Base-by-base conservation (phyloP, 2,888 invertebrate species). In the Spatulosminthurus flaviceps region DNA sequence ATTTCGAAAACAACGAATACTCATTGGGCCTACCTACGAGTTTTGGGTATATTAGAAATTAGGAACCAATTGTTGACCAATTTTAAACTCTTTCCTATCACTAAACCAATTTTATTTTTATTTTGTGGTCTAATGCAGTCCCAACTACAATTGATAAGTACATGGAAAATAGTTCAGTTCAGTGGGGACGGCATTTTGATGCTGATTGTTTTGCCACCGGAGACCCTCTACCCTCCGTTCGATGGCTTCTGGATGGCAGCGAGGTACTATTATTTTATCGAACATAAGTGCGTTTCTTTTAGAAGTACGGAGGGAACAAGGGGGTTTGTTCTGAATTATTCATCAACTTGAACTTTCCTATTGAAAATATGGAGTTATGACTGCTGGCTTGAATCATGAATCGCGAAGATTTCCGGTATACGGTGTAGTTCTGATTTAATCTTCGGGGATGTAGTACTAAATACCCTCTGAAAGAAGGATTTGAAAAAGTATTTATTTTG, bases 101-200 rank as follows among this genome's bases (percentile, higher is more conserved):
- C 13, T 41, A 61, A 61, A 21, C 22, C 19, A 7, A 5, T 26
- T 11, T 66, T 66, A 66, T 67, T 22, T 28, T 28, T 28, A 22
- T 26, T 9, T 5, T 28, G 16, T 26, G 26, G 11, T 67, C 28
- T 67, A 13, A 13, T 70, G n/a, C 70, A 85, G 85, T 84, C 77
- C 84, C 85, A 19, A 83, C 82, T 19, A 74, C 67, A 2, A 81
- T 85, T 42, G 82, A 80, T 34, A 84, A 85, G 34, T 83, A 83
- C 61, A 83, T 82, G 0, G 80, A 82, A 9, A 84, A 84, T 42
- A 84, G 84, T 66, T 83, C 84, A 11, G 84, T 83, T 4, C 81
- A 81, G 13, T 84, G 84, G 84, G 85, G 85, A 28, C 79, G 74
- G 60, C 77, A 83, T 76, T 85, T 84, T 81, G 85, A 85, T 60